These are phyloP conservation scores for Suncus etruscus DNA, from an alignment of 2,113 vertebrate species.

Conservation along the genomic window DNA sequence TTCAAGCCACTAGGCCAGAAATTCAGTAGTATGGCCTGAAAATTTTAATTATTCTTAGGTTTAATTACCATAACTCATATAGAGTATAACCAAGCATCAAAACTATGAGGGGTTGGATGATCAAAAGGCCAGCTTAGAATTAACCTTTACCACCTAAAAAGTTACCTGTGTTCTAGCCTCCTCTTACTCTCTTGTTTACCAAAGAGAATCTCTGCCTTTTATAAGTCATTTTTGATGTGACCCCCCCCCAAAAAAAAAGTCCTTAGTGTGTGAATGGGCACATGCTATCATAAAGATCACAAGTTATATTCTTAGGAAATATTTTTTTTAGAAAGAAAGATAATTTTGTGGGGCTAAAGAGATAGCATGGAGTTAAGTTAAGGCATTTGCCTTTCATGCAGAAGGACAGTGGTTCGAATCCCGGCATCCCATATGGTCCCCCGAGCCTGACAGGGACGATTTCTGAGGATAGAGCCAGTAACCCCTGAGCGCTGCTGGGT, in stretches of 20 bases:
- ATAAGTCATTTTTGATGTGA: background rate
- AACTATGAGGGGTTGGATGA: background rate
- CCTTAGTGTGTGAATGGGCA: background rate
- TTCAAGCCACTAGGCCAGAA: too few species aligned
- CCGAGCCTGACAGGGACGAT: too few species aligned
- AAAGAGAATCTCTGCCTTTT: background rate
- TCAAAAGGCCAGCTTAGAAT: constrained; percentile 4
- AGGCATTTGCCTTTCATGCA: too few species aligned
- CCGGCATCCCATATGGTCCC: too few species aligned
- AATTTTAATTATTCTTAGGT: background rate
- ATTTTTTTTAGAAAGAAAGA: constrained; percentile 32
- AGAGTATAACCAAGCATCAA: background rate
- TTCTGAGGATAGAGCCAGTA: too few species aligned
- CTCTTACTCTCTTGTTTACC: background rate
- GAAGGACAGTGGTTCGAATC: too few species aligned
- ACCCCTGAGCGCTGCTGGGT: too few species aligned
- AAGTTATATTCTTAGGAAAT: constrained; percentile 26
- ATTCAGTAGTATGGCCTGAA: too few species aligned
- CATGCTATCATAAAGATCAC: background rate
- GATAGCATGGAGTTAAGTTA: too few species aligned
- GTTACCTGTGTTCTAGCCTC: background rate
- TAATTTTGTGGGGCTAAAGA: too few species aligned
- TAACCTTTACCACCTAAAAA: background rate
- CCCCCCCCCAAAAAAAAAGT: background rate
- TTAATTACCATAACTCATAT: background rate